Conservation (phyloP, 1,140 invertebrate species). For the Formica exsecta region DNA sequence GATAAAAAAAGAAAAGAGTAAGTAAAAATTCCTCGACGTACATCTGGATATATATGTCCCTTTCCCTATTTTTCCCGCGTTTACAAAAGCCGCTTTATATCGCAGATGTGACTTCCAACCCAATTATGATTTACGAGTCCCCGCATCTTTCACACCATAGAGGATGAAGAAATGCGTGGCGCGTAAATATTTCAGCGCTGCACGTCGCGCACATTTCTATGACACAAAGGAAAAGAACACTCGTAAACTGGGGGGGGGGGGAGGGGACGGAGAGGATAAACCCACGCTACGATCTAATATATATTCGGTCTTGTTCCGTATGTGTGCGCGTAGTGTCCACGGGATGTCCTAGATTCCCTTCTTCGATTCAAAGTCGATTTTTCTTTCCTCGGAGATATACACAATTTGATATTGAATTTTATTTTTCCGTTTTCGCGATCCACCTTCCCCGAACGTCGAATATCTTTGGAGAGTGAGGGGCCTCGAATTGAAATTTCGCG, state of each 20-base stretch:
- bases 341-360: conserved; percentile 2
- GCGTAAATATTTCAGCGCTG: conserved; percentile 20
- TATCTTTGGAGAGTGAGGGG: neutral
- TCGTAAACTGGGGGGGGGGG: conserved; percentile 7
- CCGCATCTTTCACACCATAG: no score
- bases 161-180: neutral
- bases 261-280: neutral
- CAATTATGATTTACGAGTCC: conserved; percentile 42
- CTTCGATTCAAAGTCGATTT: neutral
- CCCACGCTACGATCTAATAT: neutral
- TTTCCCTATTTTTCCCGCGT: neutral
- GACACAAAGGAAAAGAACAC: conserved; percentile 6
- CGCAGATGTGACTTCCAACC: neutral
- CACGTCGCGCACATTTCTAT: neutral
- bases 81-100: neutral
- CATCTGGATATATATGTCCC: neutral
- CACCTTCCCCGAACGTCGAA: neutral
- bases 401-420: neutral
- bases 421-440: neutral
- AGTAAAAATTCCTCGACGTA: neutral
- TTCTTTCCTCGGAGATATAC: neutral
- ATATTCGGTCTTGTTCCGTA: neutral
- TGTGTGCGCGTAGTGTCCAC: neutral
- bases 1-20: no score
- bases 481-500: neutral